These are phyloP conservation scores for Melipona quadrifasciata DNA, from an alignment of 1,140 invertebrate species.

Conservation along the genomic window DNA sequence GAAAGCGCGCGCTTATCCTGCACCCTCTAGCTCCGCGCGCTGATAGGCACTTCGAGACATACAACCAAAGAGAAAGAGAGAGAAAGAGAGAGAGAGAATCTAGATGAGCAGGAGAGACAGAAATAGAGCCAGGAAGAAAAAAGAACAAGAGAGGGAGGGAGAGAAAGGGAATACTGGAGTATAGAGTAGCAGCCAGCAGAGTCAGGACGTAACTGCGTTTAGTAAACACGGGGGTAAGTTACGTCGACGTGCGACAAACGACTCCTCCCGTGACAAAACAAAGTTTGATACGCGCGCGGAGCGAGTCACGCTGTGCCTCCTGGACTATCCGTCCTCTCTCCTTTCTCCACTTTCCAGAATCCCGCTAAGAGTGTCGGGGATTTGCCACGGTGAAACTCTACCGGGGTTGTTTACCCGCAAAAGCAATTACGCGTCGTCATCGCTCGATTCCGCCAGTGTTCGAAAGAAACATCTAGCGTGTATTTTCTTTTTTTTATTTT, in stretches of 20 bases:
- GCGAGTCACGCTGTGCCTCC: constrained; percentile 2
- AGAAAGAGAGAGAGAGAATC: neutral
- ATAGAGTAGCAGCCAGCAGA: constrained; percentile 32
- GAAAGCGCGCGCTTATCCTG: constrained; percentile 24
- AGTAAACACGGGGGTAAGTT: constrained; percentile 79
- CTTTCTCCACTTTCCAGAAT: constrained; percentile 16
- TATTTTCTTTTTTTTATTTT: neutral
- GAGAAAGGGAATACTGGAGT: neutral
- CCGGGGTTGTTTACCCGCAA: constrained; percentile 72
- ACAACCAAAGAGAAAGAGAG: neutral
- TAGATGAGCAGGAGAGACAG: constrained; percentile 15
- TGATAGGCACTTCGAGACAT: neutral
- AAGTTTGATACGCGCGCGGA: constrained; percentile 74
- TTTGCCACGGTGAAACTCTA: constrained; percentile 41
- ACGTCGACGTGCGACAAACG: constrained; percentile 75
- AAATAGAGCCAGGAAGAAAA: neutral
- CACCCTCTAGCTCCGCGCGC: neutral
- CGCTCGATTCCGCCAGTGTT: constrained; percentile 41
- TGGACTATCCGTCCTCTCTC: neutral
- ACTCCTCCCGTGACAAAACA: constrained; percentile 68
- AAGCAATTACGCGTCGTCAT: constrained; percentile 74
- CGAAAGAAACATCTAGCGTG: neutral
- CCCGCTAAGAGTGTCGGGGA: constrained; percentile 36
- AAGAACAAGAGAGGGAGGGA: neutral
- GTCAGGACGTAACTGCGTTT: constrained; percentile 74